phyloP scores from a whole-genome alignment of 2,113 vertebrate genomes.

The Ranitomeya imitator region DNA sequence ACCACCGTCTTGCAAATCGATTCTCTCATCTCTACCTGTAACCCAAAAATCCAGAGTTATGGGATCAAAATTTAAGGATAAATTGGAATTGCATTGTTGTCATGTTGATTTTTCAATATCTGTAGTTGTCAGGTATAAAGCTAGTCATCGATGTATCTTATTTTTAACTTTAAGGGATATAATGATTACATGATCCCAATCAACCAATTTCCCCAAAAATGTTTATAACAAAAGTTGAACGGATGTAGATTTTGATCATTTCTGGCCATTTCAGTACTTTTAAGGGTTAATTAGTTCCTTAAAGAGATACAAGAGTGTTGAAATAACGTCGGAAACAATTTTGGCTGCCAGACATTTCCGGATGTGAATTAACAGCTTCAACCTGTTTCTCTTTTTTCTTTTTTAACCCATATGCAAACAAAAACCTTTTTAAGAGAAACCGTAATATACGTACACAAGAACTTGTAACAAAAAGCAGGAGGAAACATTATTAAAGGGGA shows the following conservation, averaged over 20 bases:
- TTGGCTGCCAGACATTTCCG: background rate
- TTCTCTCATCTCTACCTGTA: no score
- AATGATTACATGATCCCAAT: background rate
- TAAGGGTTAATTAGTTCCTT: background rate
- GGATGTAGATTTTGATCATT: background rate
- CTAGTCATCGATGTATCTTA: background rate
- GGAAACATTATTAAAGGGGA: no score
- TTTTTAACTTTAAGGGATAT: background rate
- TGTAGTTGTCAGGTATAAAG: background rate
- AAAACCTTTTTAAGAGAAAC: no score
- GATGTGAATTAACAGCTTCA: background rate
- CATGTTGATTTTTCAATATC: background rate
- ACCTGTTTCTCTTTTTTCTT: background rate
- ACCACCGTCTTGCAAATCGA: no score
- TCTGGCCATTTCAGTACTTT: background rate
- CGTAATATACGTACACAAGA: background rate
- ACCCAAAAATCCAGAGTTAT: no score
- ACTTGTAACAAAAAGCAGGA: background rate
- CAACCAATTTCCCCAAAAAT: background rate
- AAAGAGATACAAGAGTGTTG: background rate
- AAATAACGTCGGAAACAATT: background rate
- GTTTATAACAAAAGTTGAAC: background rate
- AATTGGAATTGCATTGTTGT: no score
- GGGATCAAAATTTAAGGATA: no score
- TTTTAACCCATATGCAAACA: background rate